A percentile compares a stretch with the other conserved stretches of the same genome.
Evolutionary conservation across 2,113 vertebrate species (phyloP).

Genomic region (Antechinus stuartii): DNA sequence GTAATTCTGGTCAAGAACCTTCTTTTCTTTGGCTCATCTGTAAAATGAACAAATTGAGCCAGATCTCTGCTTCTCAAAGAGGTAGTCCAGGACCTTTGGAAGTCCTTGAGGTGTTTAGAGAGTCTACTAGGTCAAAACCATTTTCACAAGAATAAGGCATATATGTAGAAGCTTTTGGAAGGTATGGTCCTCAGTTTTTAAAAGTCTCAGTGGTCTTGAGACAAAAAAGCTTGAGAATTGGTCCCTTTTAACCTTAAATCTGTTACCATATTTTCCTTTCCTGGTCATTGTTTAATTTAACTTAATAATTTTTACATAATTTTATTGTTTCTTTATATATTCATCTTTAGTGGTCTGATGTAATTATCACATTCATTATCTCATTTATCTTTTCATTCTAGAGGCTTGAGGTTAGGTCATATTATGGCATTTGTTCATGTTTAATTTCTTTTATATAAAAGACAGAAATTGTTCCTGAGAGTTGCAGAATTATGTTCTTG

Average conservation of each 20-base stretch:
- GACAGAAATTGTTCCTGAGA: not conserved
- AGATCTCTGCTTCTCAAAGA: not conserved
- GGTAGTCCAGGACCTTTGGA: not conserved
- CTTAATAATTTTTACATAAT: not conserved
- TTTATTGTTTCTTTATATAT: not conserved
- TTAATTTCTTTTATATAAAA: not conserved
- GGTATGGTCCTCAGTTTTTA: not conserved
- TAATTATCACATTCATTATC: not conserved
- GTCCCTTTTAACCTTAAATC: not conserved
- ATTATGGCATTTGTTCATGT: not conserved
- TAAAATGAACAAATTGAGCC: not conserved
- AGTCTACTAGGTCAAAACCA: not conserved
- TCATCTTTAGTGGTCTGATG: not conserved
- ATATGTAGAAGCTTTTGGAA: not conserved
- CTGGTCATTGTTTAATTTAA: not conserved
- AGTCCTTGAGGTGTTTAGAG: not conserved
- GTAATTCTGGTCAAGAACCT: not conserved
- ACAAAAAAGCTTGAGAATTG: not conserved
- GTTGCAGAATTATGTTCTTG: not conserved
- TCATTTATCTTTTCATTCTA: not conserved
- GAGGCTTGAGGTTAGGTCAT: not conserved
- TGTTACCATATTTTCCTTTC: not conserved
- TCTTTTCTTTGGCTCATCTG: not conserved
- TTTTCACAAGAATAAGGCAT: not conserved
- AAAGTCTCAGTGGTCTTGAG: not conserved